Conservation (phyloP, 1,140 invertebrate genomes). For the Notospermus geniculatus region DNA sequence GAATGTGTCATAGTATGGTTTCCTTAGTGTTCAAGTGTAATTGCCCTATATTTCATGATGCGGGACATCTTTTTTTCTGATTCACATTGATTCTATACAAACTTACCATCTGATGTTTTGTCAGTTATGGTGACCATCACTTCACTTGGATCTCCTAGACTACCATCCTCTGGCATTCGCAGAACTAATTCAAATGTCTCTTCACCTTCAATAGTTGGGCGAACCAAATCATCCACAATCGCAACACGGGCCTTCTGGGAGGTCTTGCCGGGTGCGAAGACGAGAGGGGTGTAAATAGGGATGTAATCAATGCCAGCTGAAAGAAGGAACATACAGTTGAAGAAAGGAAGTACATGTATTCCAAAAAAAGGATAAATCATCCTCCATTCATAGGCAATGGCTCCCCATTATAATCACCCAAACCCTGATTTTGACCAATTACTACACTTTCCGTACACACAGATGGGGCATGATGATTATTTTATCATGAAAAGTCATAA, state of each 20-base stretch:
- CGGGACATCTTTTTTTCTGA: no score
- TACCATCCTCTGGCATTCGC: constrained; percentile 45
- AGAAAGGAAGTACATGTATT: background rate
- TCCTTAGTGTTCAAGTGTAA: no score
- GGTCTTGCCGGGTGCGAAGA: constrained; percentile 50
- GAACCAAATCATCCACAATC: constrained; percentile 55
- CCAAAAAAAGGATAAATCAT: no score
- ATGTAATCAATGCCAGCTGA: constrained; percentile 55
- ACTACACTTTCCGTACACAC: no score
- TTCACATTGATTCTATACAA: no score
- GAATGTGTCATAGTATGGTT: no score
- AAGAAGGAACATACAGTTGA: constrained; percentile 17
- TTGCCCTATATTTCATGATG: no score
- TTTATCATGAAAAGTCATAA: no score
- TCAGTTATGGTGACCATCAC: constrained; percentile 52
- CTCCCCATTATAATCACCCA: no score
- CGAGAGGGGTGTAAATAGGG: constrained; percentile 48
- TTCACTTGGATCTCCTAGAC: constrained; percentile 45
- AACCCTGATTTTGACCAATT: no score
- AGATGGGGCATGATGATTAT: no score
- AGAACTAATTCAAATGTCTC: constrained; percentile 52
- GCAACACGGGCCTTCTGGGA: constrained; percentile 42
- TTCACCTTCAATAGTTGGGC: constrained; percentile 48
- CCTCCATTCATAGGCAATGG: background rate
- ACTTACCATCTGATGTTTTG: constrained; percentile 53